Percentiles rank a stretch among this genome's conserved stretches.
Evolutionary conservation across 2,797 vertebrate species (phyloP).

Genomic region (Capromys pilorides): DNA sequence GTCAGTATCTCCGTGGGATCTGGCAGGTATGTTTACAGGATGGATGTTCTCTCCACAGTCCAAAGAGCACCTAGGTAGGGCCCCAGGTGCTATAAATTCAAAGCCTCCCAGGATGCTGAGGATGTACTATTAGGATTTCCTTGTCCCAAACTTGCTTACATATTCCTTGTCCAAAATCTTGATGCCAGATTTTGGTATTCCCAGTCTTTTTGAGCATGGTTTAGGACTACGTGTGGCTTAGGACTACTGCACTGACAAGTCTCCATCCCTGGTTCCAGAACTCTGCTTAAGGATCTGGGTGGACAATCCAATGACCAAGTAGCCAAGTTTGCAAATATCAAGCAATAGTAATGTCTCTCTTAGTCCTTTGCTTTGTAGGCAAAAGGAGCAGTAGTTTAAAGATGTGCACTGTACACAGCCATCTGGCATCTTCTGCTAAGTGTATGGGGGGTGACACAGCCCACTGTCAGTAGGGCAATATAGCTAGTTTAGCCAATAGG

Average conservation of each 20-base stretch:
- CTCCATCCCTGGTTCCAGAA: neutral
- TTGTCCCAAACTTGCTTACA: neutral
- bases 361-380: neutral
- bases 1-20: neutral
- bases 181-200: neutral
- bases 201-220: neutral
- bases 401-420: too few relatives aligned
- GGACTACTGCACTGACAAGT: neutral
- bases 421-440: neutral
- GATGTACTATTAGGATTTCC: neutral
- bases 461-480: too few relatives aligned
- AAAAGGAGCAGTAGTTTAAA: neutral
- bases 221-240: neutral
- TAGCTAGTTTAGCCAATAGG: neutral
- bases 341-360: neutral
- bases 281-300: neutral
- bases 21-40: conserved; percentile 9
- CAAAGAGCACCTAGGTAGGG: conserved; percentile 37
- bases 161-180: neutral
- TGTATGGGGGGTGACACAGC: accelerated
- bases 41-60: conserved; percentile 15
- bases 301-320: neutral
- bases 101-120: neutral
- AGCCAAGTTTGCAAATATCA: neutral
- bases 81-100: neutral